These are phyloP conservation scores for Forbesichthys papilliferus DNA, from an alignment of 2,113 vertebrate species.

Conservation along the genomic window DNA sequence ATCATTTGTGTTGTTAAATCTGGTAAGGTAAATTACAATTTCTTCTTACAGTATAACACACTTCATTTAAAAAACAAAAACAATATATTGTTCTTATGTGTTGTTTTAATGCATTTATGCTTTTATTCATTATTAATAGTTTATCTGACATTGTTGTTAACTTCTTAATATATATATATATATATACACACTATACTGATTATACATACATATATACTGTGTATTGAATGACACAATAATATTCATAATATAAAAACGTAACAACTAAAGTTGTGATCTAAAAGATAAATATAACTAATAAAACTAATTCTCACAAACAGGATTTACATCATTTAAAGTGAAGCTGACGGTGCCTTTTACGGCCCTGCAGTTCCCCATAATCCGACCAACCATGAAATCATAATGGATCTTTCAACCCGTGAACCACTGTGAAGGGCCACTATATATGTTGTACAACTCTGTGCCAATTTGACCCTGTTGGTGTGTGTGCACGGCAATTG, in stretches of 20 bases:
- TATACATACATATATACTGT: too few species aligned
- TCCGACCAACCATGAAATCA: slow-evolving; percentile 71
- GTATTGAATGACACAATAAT: too few species aligned
- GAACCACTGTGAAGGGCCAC: slow-evolving; percentile 42
- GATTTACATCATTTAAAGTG: slow-evolving; percentile 58
- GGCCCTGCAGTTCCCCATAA: slow-evolving; percentile 47
- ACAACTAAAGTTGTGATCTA: neutral
- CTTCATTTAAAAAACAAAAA: neutral
- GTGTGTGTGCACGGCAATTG: slow-evolving; percentile 39
- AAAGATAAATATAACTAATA: neutral
- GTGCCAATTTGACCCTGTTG: slow-evolving; percentile 45
- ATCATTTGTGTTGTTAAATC: neutral
- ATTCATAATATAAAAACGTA: too few species aligned
- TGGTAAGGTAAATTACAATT: neutral
- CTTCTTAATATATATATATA: too few species aligned
- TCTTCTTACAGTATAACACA: neutral
- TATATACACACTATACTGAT: too few species aligned
- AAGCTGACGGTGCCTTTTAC: slow-evolving; percentile 61
- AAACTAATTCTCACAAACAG: neutral
- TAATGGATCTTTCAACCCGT: slow-evolving; percentile 65
- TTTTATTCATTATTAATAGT: neutral
- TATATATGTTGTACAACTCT: slow-evolving; percentile 56
- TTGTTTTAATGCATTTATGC: neutral
- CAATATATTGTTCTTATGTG: neutral
- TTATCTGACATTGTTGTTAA: neutral